Evolutionary conservation across 2,797 vertebrate species (phyloP).

Genomic region (Sus cebifrons): DNA sequence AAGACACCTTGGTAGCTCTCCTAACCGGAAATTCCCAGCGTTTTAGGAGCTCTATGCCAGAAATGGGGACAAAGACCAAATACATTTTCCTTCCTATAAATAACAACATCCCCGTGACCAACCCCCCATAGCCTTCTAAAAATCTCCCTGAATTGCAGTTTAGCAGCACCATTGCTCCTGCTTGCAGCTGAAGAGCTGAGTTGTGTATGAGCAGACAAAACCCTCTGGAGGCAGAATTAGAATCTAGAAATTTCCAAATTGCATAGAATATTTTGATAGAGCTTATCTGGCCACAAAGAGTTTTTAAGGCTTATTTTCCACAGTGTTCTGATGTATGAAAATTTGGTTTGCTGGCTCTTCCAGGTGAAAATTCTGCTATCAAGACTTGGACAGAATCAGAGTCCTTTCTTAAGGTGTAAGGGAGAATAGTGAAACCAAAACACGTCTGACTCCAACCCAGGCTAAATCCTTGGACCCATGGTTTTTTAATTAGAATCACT

Average conservation of each 20-base stretch:
- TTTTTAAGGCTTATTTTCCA: not conserved
- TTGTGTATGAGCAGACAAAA: fast-evolving
- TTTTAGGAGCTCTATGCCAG: not conserved
- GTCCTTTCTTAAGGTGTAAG: not conserved
- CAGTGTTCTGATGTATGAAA: fast-evolving
- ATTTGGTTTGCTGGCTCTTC: not conserved
- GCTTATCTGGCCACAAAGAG: not conserved
- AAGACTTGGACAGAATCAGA: too few relatives aligned
- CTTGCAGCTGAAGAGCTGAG: fast-evolving
- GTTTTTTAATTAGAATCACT: too few relatives aligned
- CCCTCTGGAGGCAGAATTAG: not conserved
- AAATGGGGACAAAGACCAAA: not conserved
- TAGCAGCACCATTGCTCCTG: too few relatives aligned
- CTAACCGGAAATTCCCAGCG: not conserved
- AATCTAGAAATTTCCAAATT: not conserved
- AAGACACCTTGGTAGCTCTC: not conserved
- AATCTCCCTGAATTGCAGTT: not conserved
- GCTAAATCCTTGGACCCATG: too few relatives aligned
- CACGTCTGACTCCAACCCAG: too few relatives aligned
- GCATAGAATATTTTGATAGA: not conserved
- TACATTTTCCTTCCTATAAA: not conserved
- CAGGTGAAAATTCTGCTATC: too few relatives aligned
- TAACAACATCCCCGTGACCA: not conserved
- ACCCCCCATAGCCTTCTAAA: not conserved
- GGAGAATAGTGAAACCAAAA: not conserved